Percentiles rank a stretch among this genome's conserved stretches.
phyloP scores from a whole-genome alignment of 2,888 invertebrate genomes.

The Habrosyne pyritoides region DNA sequence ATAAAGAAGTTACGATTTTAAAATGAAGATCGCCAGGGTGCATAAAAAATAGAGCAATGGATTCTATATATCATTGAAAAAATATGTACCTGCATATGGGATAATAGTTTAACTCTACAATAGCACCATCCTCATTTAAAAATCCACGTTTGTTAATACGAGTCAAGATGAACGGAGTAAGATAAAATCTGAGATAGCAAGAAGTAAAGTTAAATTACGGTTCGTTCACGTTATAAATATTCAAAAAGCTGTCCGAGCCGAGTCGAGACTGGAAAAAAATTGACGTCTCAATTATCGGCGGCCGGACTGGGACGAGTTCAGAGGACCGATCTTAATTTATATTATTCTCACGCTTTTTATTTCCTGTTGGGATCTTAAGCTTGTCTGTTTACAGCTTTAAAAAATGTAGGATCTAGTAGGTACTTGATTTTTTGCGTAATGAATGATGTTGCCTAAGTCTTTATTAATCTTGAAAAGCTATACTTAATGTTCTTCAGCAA shows the following conservation, averaged over 20 bases:
- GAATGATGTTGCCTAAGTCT: too few relatives aligned
- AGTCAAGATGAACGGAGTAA: constrained; percentile 47
- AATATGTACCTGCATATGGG: too few relatives aligned
- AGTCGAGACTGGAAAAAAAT: constrained; percentile 66
- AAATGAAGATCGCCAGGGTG: too few relatives aligned
- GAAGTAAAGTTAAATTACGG: constrained; percentile 76
- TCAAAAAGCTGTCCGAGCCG: constrained; percentile 59
- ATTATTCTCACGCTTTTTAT: constrained; percentile 80
- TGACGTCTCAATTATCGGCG: constrained; percentile 82
- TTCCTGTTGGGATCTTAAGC: constrained; percentile 67
- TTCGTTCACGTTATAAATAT: constrained; percentile 77
- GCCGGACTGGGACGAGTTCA: constrained; percentile 35
- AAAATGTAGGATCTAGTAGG: constrained; percentile 15
- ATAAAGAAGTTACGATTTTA: too few relatives aligned
- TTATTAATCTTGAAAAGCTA: too few relatives aligned
- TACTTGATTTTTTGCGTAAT: constrained; percentile 4
- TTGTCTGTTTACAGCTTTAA: constrained; percentile 29
- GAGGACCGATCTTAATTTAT: constrained; percentile 65
- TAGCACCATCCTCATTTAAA: constrained; percentile 20
- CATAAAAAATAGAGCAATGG: too few relatives aligned
- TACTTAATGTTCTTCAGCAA: too few relatives aligned
- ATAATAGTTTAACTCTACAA: not conserved
- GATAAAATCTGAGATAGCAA: constrained; percentile 75
- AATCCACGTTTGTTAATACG: constrained; percentile 29
- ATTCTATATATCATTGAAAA: too few relatives aligned